Percentiles rank a stretch among this genome's conserved stretches.
phyloP scores from a whole-genome alignment of 2,113 vertebrate species.

The Vulpes ferrilata region DNA sequence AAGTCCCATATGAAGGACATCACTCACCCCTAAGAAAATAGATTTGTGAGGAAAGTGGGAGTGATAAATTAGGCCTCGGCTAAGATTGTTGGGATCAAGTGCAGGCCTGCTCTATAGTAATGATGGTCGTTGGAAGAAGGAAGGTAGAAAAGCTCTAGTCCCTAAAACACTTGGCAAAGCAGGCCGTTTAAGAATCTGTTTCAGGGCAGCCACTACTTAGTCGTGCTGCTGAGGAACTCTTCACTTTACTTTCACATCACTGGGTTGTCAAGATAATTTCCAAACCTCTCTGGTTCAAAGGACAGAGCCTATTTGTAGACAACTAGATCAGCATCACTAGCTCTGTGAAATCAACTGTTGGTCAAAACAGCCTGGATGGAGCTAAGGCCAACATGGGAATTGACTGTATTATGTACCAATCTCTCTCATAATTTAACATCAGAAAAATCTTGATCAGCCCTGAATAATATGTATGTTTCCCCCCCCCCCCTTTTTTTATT shows the following conservation, averaged over 20 bases:
- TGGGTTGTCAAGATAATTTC: not conserved
- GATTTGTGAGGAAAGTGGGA: not conserved
- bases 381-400: not conserved
- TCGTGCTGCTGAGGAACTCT: not conserved
- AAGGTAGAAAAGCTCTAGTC: not conserved
- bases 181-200: not conserved
- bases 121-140: not conserved
- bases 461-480: not conserved
- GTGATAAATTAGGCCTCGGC: not conserved
- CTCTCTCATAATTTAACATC: conserved; percentile 35
- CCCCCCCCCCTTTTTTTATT: not conserved
- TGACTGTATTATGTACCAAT: not conserved
- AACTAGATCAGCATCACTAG: not conserved
- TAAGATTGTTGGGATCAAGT: not conserved
- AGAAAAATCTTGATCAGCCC: not conserved
- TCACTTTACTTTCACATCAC: not conserved
- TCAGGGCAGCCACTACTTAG: not conserved
- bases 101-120: not conserved
- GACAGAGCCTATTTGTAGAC: not conserved
- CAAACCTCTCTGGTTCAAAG: not conserved
- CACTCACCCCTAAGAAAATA: not conserved
- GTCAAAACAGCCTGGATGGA: not conserved
- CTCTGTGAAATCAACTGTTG: not conserved
- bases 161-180: not conserved
- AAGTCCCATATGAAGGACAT: not conserved